These are phyloP conservation scores for Coracopsis vasa DNA, from an alignment of 2,113 vertebrate species.

Conservation along the genomic window DNA sequence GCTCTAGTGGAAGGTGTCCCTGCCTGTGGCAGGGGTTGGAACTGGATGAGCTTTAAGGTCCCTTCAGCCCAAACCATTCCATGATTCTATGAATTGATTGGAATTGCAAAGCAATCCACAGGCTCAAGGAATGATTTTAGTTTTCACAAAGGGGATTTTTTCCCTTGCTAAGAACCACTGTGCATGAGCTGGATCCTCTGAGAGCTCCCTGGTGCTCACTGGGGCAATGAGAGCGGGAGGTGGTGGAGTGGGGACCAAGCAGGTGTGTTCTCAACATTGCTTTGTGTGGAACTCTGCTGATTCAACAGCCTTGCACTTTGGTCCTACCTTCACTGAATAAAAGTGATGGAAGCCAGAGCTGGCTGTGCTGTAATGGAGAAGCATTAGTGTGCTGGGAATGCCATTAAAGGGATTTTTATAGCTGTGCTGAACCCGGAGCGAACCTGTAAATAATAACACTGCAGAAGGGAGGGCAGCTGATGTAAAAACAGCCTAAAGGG, in stretches of 20 bases:
- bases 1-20: not conserved
- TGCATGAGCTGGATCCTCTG: not conserved
- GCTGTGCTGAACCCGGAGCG: rapidly evolving
- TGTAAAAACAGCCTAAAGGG: not conserved
- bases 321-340: not conserved
- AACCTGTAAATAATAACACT: not conserved
- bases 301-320: not conserved
- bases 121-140: rapidly evolving
- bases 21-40: not conserved
- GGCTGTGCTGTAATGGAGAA: not conserved
- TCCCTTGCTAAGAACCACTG: not conserved
- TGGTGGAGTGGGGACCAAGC: not conserved
- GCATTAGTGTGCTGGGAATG: not conserved
- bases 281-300: not conserved
- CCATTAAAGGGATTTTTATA: not conserved
- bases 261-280: not conserved
- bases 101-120: not conserved
- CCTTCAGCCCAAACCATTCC: not conserved
- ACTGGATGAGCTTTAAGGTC: not conserved
- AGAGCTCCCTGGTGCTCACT: not conserved
- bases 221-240: not conserved
- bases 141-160: not conserved
- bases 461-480: not conserved
- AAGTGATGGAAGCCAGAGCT: not conserved
- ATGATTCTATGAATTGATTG: not conserved